phyloP scores from a whole-genome alignment of 2,888 invertebrate species.

The Hofmannophila pseudospretella region DNA sequence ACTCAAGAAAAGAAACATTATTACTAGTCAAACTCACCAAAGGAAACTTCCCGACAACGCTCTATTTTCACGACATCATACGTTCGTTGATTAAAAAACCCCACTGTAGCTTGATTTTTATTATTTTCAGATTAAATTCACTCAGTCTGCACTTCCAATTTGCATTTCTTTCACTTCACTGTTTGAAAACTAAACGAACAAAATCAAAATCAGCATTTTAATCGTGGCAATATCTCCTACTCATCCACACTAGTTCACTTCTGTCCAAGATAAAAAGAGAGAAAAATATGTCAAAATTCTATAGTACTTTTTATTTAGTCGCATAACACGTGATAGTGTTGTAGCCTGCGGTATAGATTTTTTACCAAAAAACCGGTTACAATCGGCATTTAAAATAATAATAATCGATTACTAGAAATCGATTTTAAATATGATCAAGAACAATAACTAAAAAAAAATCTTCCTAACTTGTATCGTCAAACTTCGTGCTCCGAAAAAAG shows the following conservation, averaged over 20 bases:
- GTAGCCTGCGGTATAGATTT: no score
- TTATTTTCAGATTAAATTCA: slow-evolving; percentile 20
- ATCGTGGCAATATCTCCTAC: slow-evolving; percentile 1
- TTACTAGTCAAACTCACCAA: slow-evolving; percentile 33
- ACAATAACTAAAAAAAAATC: no score
- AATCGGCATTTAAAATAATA: background rate
- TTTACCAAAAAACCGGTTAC: background rate
- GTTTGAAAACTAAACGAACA: background rate
- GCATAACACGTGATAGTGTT: background rate
- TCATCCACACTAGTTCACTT: background rate
- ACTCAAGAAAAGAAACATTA: slow-evolving; percentile 17
- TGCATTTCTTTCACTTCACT: no score
- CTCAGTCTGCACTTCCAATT: background rate
- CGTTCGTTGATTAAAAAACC: slow-evolving; percentile 28
- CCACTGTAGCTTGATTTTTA: slow-evolving; percentile 24
- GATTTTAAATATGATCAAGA: no score
- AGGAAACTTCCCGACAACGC: slow-evolving; percentile 34
- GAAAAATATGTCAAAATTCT: background rate
- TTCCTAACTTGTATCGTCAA: no score
- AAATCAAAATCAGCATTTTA: background rate
- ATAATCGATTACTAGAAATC: no score
- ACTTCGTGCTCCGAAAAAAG: no score
- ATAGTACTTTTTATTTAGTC: background rate
- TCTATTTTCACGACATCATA: slow-evolving; percentile 47
- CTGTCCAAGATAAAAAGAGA: background rate